Base-by-base conservation (phyloP, 2,113 vertebrate genomes). In the Heteronetta atricapilla region DNA sequence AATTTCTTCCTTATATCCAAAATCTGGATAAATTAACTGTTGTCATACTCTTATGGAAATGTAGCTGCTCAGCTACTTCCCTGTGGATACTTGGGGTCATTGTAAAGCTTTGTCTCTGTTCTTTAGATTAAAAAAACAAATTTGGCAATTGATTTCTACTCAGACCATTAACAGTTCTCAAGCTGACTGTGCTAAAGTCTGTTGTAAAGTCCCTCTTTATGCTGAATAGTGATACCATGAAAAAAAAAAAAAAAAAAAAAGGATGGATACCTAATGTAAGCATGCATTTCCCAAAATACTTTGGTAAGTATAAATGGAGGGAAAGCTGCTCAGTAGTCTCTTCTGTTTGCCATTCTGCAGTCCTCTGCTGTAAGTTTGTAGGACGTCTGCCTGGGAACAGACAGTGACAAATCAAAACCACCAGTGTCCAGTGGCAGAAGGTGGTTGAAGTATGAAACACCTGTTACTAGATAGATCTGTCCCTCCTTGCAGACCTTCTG, bases 381-480 rank as follows among this genome's bases (percentile, higher is more conserved):
- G 48, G 40, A 19, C 0, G 14, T 59, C 58, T 70, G 55, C 53
- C 50, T 88, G 75, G n/a, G n/a, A 88, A 12, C 18, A 67, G 64
- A 44, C 59, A 91, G 44, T 25, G 28, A 58, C 72, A 80, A 76
- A 86, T 48, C 55, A 73, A 82, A 87, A 36, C 26, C 0, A 1
- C 10, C 13, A 25, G 19, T 28, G 33, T 56, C 70, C 1, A 0
- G 11, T 25, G 0, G 0, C 26, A 76, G 66, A 79, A 66, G 44
- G 14, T 28, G 8, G 8, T 66, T 34, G 44, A 66, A 46, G 42
- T 50, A 40, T 11, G 14, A 46, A 21, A 21, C 12, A 55, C 6
- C 28, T 5, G 46, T 74, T 67, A 6, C 16, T 29, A 10, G 64
- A 48, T 9, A 58, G 28, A 52, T 40, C 25, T 4, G 9, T 36